Conservation (phyloP, 1,140 invertebrate genomes). For the Batillaria attramentaria region DNA sequence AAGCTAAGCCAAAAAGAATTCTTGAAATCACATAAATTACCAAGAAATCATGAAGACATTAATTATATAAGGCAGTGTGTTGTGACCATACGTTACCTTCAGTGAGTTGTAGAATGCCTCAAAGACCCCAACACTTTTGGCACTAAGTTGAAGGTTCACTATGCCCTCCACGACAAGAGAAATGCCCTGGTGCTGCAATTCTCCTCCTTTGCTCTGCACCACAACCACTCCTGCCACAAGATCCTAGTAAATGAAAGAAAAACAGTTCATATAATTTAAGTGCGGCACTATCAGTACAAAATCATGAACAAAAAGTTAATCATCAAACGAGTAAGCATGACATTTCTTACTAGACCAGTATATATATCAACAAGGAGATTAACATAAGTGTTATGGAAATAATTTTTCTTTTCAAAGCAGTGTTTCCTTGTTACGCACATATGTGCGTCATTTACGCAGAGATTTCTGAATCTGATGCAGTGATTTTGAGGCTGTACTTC, state of each 20-base stretch:
- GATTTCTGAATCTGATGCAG: too few relatives aligned
- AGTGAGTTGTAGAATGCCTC: constrained; percentile 93
- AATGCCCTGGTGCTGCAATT: constrained; percentile 93
- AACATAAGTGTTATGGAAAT: too few relatives aligned
- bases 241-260: constrained; percentile 77
- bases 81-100: too few relatives aligned
- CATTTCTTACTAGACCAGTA: not conserved
- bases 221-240: constrained; percentile 86
- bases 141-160: constrained; percentile 92
- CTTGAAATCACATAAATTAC: too few relatives aligned
- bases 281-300: not conserved
- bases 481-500: too few relatives aligned
- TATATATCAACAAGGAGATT: not conserved
- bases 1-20: too few relatives aligned
- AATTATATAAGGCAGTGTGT: too few relatives aligned
- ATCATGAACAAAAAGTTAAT: not conserved
- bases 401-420: too few relatives aligned
- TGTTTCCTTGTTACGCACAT: too few relatives aligned
- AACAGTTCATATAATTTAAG: not conserved
- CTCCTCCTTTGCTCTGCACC: constrained; percentile 83
- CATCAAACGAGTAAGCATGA: too few relatives aligned
- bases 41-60: too few relatives aligned
- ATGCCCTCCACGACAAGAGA: constrained; percentile 87
- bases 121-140: constrained; percentile 94
- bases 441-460: too few relatives aligned